A percentile compares a stretch with the other conserved stretches of the same genome.
Conservation (phyloP, 2,797 vertebrate species). For the Centroberyx gerrardi region DNA sequence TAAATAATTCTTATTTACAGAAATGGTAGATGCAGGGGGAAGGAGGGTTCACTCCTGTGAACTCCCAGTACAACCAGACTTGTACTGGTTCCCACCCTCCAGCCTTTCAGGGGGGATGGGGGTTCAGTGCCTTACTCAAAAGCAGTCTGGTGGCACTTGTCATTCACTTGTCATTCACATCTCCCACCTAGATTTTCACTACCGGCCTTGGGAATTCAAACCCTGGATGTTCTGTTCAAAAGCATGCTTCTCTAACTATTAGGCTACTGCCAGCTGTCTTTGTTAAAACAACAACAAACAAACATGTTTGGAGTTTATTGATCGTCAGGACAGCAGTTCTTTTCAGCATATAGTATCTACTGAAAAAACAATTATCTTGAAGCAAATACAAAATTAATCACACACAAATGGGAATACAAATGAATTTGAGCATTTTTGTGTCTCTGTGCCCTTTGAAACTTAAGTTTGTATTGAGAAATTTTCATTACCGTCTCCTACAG, state of each 20-base stretch:
- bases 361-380: no score
- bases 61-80: neutral
- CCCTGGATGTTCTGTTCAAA: neutral
- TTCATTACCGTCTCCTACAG: neutral
- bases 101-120: neutral
- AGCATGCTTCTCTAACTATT: neutral
- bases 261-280: neutral
- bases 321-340: neutral
- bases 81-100: neutral
- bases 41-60: constrained; percentile 1
- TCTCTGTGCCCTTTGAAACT: neutral
- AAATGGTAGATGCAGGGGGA: constrained; percentile 13
- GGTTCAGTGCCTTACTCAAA: neutral
- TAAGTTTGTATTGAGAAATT: neutral
- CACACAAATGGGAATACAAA: neutral
- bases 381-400: no score
- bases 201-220: neutral
- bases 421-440: neutral
- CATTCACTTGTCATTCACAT: neutral
- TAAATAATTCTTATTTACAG: constrained; percentile 20
- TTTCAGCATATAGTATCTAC: no score
- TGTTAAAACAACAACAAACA: neutral
- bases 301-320: neutral
- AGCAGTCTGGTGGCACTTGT: neutral
- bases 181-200: neutral